Evolutionary conservation across 2,113 vertebrate species (phyloP).

Genomic region (Pteruthius melanotis): DNA sequence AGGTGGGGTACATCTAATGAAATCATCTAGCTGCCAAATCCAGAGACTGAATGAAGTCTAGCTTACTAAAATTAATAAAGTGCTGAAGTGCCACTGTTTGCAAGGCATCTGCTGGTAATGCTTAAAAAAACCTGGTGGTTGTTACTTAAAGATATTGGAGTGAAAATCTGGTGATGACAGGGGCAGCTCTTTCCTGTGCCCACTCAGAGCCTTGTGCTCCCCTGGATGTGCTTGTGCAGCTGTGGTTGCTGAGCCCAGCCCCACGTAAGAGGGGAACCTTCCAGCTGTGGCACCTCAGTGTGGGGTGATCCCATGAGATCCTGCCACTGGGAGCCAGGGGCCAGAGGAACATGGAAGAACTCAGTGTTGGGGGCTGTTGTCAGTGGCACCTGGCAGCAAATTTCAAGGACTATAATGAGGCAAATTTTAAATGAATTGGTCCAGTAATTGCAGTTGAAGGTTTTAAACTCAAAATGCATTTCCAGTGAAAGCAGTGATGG

Average conservation of each 20-base stretch:
- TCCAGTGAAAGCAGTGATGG: neutral
- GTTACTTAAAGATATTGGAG: neutral
- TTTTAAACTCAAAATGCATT: neutral
- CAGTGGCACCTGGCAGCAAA: fast-evolving
- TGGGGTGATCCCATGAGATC: fast-evolving
- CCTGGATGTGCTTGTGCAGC: fast-evolving
- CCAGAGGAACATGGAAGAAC: fast-evolving
- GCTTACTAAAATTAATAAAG: neutral
- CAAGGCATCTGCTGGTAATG: neutral
- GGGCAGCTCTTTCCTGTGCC: neutral
- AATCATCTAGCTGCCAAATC: neutral
- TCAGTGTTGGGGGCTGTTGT: neutral
- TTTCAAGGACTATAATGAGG: neutral
- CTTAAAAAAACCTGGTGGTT: neutral
- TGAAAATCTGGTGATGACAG: neutral
- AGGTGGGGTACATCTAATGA: neutral
- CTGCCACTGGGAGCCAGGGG: fast-evolving
- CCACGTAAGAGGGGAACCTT: fast-evolving
- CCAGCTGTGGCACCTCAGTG: fast-evolving
- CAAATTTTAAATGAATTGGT: neutral
- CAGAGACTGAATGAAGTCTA: neutral
- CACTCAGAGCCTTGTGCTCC: fast-evolving
- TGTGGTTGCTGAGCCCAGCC: neutral
- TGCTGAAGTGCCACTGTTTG: neutral
- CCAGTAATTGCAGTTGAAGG: neutral